These are phyloP conservation scores for Sebastes itinus DNA, from an alignment of 2,797 vertebrate species.

Conservation along the genomic window DNA sequence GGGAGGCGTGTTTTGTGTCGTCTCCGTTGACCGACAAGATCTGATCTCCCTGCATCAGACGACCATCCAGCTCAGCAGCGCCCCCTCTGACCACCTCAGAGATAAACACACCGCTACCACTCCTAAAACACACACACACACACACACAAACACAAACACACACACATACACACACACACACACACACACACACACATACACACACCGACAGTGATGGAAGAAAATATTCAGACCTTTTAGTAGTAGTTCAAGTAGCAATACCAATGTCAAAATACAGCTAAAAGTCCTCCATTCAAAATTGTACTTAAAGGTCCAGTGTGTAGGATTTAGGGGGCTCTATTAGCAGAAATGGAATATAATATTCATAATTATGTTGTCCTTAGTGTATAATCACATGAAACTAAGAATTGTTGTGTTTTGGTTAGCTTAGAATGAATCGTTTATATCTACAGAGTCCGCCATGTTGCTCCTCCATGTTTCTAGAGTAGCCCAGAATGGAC, in stretches of 20 bases:
- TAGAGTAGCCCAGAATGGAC: too few relatives aligned
- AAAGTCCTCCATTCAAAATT: not conserved
- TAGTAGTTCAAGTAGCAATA: too few relatives aligned
- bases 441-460: too few relatives aligned
- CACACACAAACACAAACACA: conserved; percentile 22
- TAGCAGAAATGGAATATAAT: not conserved
- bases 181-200: not conserved
- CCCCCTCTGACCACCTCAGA: conserved; percentile 96
- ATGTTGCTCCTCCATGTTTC: too few relatives aligned
- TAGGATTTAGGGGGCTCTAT: not conserved
- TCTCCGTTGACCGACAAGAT: conserved; percentile 93
- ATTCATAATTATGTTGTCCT: not conserved
- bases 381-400: not conserved
- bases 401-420: not conserved
- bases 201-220: too few relatives aligned
- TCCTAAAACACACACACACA: conserved; percentile 76
- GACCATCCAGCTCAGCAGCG: conserved; percentile 91
- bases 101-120: conserved; percentile 93
- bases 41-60: conserved; percentile 95
- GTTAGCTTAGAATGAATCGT: not conserved
- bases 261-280: not conserved
- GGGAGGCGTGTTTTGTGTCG: conserved; percentile 89
- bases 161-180: conserved; percentile 22
- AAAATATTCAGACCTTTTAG: too few relatives aligned
- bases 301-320: not conserved